These are phyloP conservation scores for Lithophane semibrunnea DNA, from an alignment of 2,888 invertebrate species.

Conservation along the genomic window DNA sequence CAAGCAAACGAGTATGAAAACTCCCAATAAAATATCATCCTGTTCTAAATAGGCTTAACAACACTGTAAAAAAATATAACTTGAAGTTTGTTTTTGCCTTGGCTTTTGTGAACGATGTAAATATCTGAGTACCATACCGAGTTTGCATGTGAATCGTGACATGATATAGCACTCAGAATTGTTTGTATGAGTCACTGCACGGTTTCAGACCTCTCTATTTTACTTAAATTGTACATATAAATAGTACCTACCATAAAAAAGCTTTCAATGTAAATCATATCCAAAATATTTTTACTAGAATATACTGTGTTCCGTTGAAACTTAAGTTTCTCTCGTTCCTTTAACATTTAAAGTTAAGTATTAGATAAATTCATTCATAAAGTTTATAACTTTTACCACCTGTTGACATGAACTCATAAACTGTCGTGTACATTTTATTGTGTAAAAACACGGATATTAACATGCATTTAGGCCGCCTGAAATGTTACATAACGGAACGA, in stretches of 20 bases:
- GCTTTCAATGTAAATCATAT: constrained; percentile 49
- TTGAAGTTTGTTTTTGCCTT: constrained; percentile 22
- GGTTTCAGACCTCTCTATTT: constrained; percentile 11
- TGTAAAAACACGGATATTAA: constrained; percentile 27
- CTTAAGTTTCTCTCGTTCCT: constrained; percentile 45
- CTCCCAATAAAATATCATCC: background rate
- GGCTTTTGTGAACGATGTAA: constrained; percentile 26
- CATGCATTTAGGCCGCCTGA: constrained; percentile 51
- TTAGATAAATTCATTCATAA: background rate
- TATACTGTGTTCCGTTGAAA: constrained; percentile 27
- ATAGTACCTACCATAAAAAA: constrained; percentile 19
- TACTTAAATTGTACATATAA: constrained; percentile 16
- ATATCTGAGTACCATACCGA: constrained; percentile 7
- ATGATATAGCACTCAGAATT: constrained; percentile 22
- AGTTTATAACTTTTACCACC: constrained; percentile 35
- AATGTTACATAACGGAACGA: constrained; percentile 54
- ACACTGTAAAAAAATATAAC: constrained; percentile 1
- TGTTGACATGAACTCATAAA: constrained; percentile 29
- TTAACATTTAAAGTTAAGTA: background rate
- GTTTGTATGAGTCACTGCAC: constrained; percentile 37
- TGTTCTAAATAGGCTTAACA: background rate
- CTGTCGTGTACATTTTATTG: constrained; percentile 1
- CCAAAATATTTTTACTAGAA: constrained; percentile 15
- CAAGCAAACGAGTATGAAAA: background rate
- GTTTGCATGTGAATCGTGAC: constrained; percentile 34